phyloP scores from a whole-genome alignment of 1,140 invertebrate species.

The Procambarus virginalis region DNA sequence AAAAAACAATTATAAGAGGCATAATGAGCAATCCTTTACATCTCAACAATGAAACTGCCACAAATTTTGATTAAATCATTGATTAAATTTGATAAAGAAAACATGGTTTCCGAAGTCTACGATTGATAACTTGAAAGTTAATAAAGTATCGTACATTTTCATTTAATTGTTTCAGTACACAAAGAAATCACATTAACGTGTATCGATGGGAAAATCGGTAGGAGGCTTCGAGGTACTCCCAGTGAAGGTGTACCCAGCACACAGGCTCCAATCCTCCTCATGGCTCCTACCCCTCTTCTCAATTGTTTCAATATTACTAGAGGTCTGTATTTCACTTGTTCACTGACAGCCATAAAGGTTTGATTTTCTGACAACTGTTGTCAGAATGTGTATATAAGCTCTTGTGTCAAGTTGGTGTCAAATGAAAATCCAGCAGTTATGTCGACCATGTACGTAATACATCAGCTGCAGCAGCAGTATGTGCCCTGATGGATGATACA shows the following conservation, averaged over 20 bases:
- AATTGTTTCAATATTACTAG: not conserved
- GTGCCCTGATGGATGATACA: not conserved
- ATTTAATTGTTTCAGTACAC: no score
- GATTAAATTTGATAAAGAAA: no score
- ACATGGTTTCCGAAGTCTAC: no score
- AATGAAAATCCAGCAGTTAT: not conserved
- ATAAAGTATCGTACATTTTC: no score
- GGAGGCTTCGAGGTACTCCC: no score
- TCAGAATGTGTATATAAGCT: conserved; percentile 11
- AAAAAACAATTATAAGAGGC: not conserved
- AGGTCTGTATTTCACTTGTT: not conserved
- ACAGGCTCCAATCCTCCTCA: no score
- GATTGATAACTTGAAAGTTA: no score
- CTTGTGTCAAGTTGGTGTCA: not conserved
- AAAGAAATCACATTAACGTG: no score
- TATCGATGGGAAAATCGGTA: no score
- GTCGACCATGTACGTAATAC: not conserved
- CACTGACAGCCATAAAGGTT: not conserved
- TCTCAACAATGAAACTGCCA: not conserved
- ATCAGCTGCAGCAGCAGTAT: not conserved
- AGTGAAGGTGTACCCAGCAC: no score
- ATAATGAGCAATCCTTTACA: not conserved
- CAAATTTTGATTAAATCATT: no score
- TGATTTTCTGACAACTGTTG: not conserved
- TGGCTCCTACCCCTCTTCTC: no score